A percentile compares a stretch with the other conserved stretches of the same genome.
These are phyloP conservation scores for Halictus ligatus DNA, from an alignment of 2,888 invertebrate species.

Conservation along the genomic window DNA sequence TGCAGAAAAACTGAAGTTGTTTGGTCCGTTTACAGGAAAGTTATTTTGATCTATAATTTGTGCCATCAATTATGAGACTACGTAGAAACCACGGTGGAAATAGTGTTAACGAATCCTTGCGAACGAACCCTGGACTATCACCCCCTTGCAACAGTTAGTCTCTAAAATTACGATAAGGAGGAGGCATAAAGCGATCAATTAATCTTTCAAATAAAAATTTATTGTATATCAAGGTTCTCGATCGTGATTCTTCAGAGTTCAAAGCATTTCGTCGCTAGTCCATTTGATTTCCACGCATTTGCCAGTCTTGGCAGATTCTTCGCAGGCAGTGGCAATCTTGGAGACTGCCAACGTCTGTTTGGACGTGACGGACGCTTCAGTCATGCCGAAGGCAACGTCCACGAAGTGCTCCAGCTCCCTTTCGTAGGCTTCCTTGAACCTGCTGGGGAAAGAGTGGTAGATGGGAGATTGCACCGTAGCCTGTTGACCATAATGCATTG, in stretches of 20 bases:
- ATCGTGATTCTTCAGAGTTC: background rate
- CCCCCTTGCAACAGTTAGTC: background rate
- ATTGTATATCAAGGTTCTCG: background rate
- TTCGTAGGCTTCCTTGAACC: conserved; percentile 86
- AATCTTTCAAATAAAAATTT: background rate
- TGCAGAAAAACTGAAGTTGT: no score
- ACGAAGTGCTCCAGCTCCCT: conserved; percentile 87
- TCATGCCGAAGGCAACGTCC: conserved; percentile 85
- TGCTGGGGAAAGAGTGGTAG: conserved; percentile 87
- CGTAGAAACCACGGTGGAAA: background rate
- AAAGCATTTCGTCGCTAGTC: conserved; percentile 84
- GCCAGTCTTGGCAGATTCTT: conserved; percentile 86
- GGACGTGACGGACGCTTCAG: conserved; percentile 83
- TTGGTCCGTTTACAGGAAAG: no score
- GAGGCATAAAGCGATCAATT: background rate
- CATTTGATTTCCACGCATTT: conserved; percentile 86
- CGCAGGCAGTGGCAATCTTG: conserved; percentile 87
- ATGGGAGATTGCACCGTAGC: conserved; percentile 85
- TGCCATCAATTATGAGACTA: no score
- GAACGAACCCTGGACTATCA: background rate
- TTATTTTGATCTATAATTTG: no score
- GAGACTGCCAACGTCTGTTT: conserved; percentile 86
- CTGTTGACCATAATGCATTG: conserved; percentile 82
- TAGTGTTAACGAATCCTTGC: background rate
- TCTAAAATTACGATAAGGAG: no score